Evolutionary conservation across 2,888 invertebrate genomes (phyloP), one percentile per base, ranked within the genome.

Genomic region (Drosophila nigricruria): DNA sequence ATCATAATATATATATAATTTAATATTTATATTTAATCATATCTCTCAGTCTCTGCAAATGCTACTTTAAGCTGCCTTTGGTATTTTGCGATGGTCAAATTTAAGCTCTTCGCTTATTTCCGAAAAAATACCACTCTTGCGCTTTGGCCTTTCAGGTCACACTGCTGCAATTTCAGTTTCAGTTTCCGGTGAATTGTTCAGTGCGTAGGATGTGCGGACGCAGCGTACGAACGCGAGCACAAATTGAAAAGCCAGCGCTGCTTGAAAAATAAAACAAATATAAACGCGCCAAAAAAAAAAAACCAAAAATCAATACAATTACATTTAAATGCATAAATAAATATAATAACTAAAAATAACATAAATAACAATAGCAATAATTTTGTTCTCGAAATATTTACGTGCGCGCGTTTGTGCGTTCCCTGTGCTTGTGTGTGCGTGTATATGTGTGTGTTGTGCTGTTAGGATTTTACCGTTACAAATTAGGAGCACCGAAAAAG

Each of bases 381-480:
- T 58, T 18, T 58, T 18, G 52, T 38, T 49, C 1, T 53, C 47
- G 53, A 36, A 47, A 47, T 59, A 52, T 3, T 36, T 36, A 14
- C 32, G 30, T 43, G 23, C 58, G 40, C 23, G 52, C 47, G 18
- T 47, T 38, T 54, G 54, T 62, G 23, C n/a, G 53, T 25, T 25
- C 3, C 6, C 3, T 36, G 25, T 53, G 52, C 20, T 16, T 20
- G 52, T 63, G 38, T 67, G 14, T 52, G 18, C 57, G 49, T 34
- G 36, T 25, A 52, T 59, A 30, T 70, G 23, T 54, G 23, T 49
- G 54, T 43, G 36, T 27, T 43, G 62, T 65, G 34, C 62, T 54
- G 58, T 62, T 23, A 72, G 67, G 68, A 68, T 70, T 78, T 77
- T 64, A 71, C 79, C 79, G 79, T 79, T 79, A 79, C 65, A 73